These are phyloP conservation scores for Neostethus bicornis DNA, from an alignment of 2,797 vertebrate species.

Conservation along the genomic window DNA sequence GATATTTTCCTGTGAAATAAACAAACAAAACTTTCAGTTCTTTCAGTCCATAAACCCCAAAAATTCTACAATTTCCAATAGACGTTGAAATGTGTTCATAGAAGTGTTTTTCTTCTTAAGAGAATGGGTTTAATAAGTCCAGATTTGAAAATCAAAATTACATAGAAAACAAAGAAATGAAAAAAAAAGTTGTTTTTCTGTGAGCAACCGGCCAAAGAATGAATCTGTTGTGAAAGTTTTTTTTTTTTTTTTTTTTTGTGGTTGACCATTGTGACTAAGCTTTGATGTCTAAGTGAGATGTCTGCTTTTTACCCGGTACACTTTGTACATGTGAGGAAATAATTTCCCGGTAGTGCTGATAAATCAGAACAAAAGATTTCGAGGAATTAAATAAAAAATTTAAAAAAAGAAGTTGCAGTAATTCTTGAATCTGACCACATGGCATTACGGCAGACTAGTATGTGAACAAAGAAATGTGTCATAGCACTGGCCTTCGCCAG, in stretches of 20 bases:
- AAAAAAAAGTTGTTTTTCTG: not conserved
- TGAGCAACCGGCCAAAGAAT: not conserved
- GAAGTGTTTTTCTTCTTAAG: not conserved
- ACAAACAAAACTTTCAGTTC: not conserved
- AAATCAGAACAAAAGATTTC: not conserved
- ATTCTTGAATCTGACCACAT: not conserved
- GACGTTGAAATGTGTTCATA: not conserved
- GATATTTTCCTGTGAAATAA: conserved; percentile 72
- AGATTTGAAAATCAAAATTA: too few species aligned
- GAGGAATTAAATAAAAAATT: not conserved
- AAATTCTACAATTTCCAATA: not conserved
- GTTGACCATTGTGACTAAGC: too few species aligned
- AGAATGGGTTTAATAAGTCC: too few species aligned
- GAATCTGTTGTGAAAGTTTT: too few species aligned
- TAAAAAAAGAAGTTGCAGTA: not conserved
- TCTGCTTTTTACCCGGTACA: not conserved
- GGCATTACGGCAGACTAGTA: not conserved
- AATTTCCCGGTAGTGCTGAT: conserved; percentile 8
- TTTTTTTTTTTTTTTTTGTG: too few species aligned
- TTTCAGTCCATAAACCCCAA: too few species aligned
- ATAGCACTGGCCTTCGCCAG: conserved; percentile 65
- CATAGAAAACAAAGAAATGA: too few species aligned
- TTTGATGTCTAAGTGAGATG: not conserved
- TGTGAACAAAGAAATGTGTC: conserved; percentile 7
- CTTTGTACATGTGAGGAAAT: not conserved